These are phyloP conservation scores for Trididemnum clinides DNA, from an alignment of 23 tunicate genomes.

Conservation along the genomic window DNA sequence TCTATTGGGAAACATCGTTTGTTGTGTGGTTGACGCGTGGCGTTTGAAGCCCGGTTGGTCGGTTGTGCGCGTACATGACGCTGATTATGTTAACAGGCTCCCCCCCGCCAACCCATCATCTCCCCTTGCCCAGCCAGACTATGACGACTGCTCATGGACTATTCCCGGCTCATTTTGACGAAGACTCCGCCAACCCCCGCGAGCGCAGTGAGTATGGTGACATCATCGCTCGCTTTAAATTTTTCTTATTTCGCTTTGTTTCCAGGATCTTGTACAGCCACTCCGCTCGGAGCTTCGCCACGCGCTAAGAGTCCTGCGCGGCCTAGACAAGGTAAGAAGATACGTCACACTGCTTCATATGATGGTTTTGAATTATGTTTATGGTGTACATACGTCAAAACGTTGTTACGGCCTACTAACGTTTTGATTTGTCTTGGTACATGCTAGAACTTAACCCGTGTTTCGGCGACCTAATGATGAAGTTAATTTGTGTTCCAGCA, in stretches of 20 bases:
- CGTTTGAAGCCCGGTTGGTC: no score
- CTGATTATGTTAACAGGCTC: conserved; percentile 27
- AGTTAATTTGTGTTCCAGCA: background rate
- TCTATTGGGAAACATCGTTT: no score
- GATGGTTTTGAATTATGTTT: no score
- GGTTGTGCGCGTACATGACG: no score
- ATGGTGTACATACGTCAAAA: no score
- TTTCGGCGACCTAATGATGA: no score
- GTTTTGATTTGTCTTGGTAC: no score
- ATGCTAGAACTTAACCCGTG: no score
- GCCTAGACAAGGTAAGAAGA: conserved; percentile 8
- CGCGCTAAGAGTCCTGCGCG: conserved; percentile 33
- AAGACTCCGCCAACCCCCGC: background rate
- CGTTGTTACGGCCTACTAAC: no score
- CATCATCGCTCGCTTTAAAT: background rate
- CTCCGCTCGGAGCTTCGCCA: conserved; percentile 13
- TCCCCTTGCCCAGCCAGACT: conserved; percentile 78
- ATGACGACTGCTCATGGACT: conserved; percentile 68
- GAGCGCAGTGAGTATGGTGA: background rate
- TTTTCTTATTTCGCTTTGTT: background rate
- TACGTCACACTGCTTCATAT: no score
- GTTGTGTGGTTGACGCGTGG: no score
- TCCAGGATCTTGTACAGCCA: background rate
- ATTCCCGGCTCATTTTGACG: conserved; percentile 19
- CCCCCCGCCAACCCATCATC: conserved; percentile 46